Evolutionary conservation across 2,888 invertebrate species (phyloP).

Genomic region (Aleiodes testaceus): DNA sequence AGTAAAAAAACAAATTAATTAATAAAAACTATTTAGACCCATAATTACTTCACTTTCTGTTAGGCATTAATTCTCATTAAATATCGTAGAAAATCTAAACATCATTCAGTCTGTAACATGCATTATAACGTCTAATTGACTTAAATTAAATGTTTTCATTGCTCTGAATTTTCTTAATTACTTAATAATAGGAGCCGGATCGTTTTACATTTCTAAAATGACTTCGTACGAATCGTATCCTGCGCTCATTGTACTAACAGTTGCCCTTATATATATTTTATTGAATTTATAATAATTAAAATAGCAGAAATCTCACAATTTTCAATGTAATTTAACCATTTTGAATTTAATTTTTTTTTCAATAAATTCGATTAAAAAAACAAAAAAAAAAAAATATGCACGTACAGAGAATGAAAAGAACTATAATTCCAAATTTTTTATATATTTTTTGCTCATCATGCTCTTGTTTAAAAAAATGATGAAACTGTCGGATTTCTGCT

Average conservation of each 20-base stretch:
- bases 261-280: constrained; percentile 54
- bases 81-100: constrained; percentile 51
- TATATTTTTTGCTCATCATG: too few relatives aligned
- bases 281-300: too few relatives aligned
- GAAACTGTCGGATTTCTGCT: too few relatives aligned
- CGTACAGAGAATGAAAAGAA: too few relatives aligned
- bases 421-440: too few relatives aligned
- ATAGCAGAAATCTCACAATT: too few relatives aligned
- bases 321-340: too few relatives aligned
- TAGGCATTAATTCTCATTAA: constrained; percentile 43
- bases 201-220: constrained; percentile 50
- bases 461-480: too few relatives aligned
- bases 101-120: constrained; percentile 52
- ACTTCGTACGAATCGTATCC: constrained; percentile 55
- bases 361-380: too few relatives aligned
- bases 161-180: constrained; percentile 51
- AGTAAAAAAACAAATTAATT: constrained; percentile 24
- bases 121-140: constrained; percentile 51
- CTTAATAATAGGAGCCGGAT: constrained; percentile 58
- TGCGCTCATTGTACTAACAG: constrained; percentile 61
- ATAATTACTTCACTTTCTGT: constrained; percentile 22
- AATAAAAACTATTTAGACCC: constrained; percentile 47
- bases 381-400: too few relatives aligned
- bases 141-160: constrained; percentile 45
- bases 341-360: too few relatives aligned